A percentile compares a stretch with the other conserved stretches of the same genome.
Conservation (phyloP, 2,113 vertebrate genomes). For the Pseudopipra pipra region DNA sequence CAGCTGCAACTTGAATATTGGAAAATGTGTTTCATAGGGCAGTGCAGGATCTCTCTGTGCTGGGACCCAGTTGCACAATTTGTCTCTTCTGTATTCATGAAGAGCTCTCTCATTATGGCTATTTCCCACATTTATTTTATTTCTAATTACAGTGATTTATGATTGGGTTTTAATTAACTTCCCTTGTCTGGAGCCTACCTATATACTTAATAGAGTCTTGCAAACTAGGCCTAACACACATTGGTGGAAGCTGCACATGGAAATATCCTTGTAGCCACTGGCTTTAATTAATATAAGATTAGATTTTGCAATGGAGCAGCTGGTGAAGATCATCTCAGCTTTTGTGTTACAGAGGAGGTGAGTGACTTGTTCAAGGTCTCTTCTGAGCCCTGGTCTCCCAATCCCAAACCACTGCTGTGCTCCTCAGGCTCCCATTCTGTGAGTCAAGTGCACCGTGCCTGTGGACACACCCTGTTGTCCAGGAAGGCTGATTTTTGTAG, state of each 20-base stretch:
- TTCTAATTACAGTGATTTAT: slow-evolving; percentile 58
- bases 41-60: background rate
- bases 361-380: background rate
- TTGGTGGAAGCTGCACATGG: background rate
- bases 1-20: background rate
- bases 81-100: slow-evolving; percentile 15
- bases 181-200: slow-evolving; percentile 4
- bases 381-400: background rate
- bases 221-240: background rate
- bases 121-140: slow-evolving; percentile 33
- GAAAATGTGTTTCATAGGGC: background rate
- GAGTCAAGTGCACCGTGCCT: accelerated
- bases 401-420: background rate
- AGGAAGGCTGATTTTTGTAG: background rate
- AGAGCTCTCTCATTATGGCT: background rate
- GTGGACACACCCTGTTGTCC: background rate
- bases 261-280: background rate
- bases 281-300: background rate
- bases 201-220: background rate
- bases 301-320: background rate
- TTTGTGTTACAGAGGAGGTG: background rate
- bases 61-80: background rate
- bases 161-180: slow-evolving; percentile 38
- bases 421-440: background rate
- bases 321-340: background rate